phyloP scores from a whole-genome alignment of 2,113 vertebrate species.

The Formicarius rufipectus region DNA sequence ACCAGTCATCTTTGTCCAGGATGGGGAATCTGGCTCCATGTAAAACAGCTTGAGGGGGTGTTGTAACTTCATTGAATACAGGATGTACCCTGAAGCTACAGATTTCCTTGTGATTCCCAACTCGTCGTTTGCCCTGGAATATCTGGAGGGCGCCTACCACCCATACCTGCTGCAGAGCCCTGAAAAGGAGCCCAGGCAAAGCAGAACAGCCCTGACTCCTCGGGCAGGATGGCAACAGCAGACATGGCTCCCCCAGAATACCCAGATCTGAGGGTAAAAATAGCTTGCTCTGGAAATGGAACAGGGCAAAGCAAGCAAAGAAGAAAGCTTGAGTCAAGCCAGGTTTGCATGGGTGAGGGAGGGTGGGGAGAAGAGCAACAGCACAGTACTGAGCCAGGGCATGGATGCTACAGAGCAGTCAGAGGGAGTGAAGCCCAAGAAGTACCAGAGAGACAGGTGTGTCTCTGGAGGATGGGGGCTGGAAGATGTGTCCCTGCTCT shows the following conservation, averaged over 20 bases:
- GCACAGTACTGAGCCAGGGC: not conserved
- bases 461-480: not conserved
- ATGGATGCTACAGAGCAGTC: not conserved
- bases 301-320: not conserved
- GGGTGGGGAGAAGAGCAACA: not conserved
- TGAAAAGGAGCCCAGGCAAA: not conserved
- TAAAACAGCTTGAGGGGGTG: not conserved
- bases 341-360: not conserved
- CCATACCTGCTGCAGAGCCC: not conserved
- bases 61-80: not conserved
- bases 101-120: accelerated
- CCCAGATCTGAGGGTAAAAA: not conserved
- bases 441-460: not conserved
- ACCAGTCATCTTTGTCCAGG: not conserved
- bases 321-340: not conserved
- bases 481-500: not conserved
- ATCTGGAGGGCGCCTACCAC: not conserved
- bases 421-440: not conserved
- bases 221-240: not conserved
- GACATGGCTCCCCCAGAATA: not conserved
- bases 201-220: not conserved
- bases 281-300: not conserved
- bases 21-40: not conserved
- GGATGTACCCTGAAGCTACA: accelerated
- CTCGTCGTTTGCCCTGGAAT: not conserved